Evolutionary conservation across 2,888 invertebrate genomes (phyloP), one percentile per base, ranked within the genome.

Genomic region (Eilema caniola): DNA sequence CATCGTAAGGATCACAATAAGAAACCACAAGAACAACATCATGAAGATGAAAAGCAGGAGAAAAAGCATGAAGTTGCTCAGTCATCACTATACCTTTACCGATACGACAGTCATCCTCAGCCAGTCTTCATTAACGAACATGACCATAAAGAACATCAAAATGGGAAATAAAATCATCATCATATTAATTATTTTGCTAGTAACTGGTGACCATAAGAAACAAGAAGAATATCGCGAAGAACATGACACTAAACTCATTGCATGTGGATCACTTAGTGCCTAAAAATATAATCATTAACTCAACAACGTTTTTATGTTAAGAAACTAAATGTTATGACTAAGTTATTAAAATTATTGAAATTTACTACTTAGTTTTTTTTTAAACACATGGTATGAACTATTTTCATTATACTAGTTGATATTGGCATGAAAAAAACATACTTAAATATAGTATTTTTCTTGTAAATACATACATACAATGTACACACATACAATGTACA

Each of bases 141-240:
- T 11, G 63, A 63, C 25, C 31, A 63, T 62, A 24, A 70, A 10
- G 70, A 37, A 33, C 64, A 61, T 4, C 68, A 47, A 20, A 7
- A 47, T 47, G 47, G 2, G 20, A 47, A 47, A 47, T 20, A 20
- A 20, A 95, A 95, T 80, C 89, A 88, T 14, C 93, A 94, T 83
- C 37, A 37, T 12, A 12, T 37, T 37, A 12, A 33, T 10, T 33
- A 33, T 33, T 33, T 33, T 33, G 37, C 3, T 12, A 12, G 37
- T 37, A 37, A 95, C 95, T 69, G 93, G 93, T 41, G 95, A 95
- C 85, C 86, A 90, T 80, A 94, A 95, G 84, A 83, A 85, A 74
- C 94, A 93, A 85, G 87, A 90, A 66, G 96, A 96, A 83, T 88
- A 90, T 77, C 81, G 74, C 61, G 77, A 84, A n/a, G 85, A 83